Conservation (phyloP, 2,888 invertebrate genomes). For the Trypoxylon attenuatum region DNA sequence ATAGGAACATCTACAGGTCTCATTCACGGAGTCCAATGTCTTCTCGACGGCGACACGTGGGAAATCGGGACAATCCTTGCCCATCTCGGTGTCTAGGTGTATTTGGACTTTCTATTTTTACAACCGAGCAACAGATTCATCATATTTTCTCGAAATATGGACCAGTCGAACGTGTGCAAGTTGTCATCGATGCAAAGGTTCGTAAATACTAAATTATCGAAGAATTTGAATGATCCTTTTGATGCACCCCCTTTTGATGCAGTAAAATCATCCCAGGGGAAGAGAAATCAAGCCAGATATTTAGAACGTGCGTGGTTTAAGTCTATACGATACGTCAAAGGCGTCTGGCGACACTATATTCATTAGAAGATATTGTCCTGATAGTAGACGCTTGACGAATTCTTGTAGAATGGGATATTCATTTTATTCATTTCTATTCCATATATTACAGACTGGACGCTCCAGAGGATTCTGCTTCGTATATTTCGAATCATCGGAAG, state of each 20-base stretch:
- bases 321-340: conserved; percentile 66
- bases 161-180: conserved; percentile 92
- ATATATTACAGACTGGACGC: conserved; percentile 85
- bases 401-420: neutral
- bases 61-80: conserved; percentile 90
- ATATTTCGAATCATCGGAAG: conserved; percentile 90
- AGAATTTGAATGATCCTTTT: neutral
- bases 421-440: neutral
- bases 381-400: neutral
- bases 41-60: conserved; percentile 84
- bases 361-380: neutral
- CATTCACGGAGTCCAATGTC: conserved; percentile 90
- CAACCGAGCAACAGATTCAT: conserved; percentile 92
- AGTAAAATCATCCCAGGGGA: conserved; percentile 34
- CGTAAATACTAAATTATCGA: neutral
- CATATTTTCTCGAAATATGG: conserved; percentile 96
- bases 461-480: conserved; percentile 98
- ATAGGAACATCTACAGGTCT: conserved; percentile 79
- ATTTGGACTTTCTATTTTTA: conserved; percentile 94
- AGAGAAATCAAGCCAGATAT: conserved; percentile 64
- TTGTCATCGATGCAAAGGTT: conserved; percentile 97
- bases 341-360: conserved; percentile 66
- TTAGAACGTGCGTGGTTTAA: conserved; percentile 68
- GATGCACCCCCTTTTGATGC: conserved; percentile 8
- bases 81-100: conserved; percentile 94